Conservation (phyloP, 2,888 invertebrate genomes). For the Xylota sylvarum region DNA sequence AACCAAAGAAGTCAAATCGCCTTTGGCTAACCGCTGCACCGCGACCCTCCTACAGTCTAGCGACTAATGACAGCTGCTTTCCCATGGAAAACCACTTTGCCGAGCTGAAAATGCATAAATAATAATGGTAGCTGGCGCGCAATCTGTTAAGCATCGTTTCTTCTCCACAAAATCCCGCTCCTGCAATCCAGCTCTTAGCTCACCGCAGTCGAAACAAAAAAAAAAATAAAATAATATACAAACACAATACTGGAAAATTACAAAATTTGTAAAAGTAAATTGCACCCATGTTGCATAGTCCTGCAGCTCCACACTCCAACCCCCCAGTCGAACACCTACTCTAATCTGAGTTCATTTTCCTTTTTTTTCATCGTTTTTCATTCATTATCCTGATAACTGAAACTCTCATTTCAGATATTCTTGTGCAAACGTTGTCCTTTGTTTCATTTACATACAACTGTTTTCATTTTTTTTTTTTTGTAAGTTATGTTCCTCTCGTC, state of each 20-base stretch:
- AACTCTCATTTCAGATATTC: slow-evolving; percentile 73
- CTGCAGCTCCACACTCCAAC: not conserved
- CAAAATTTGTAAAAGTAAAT: slow-evolving; percentile 66
- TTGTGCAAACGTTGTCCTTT: slow-evolving; percentile 45
- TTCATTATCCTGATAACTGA: slow-evolving; percentile 67
- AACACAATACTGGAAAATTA: slow-evolving; percentile 47
- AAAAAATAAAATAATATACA: slow-evolving; percentile 14
- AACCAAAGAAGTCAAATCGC: slow-evolving; percentile 34
- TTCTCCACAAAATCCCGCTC: not conserved
- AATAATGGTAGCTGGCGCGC: slow-evolving; percentile 31
- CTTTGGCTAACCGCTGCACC: slow-evolving; percentile 10
- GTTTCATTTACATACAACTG: slow-evolving; percentile 30
- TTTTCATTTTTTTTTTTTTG: slow-evolving; percentile 21
- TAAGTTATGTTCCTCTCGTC: slow-evolving; percentile 30
- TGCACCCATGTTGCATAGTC: slow-evolving; percentile 49
- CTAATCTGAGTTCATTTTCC: slow-evolving; percentile 40
- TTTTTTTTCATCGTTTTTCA: slow-evolving; percentile 16
- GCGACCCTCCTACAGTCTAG: not conserved
- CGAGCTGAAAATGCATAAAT: slow-evolving; percentile 55
- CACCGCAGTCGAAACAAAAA: not conserved
- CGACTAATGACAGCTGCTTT: slow-evolving; percentile 33
- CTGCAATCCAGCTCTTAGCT: not conserved
- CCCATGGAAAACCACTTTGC: slow-evolving; percentile 24
- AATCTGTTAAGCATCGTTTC: slow-evolving; percentile 44
- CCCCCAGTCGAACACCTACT: slow-evolving; percentile 11